These are phyloP conservation scores for Pipistrellus pygmaeus DNA, from an alignment of 2,797 vertebrate genomes.

Conservation along the genomic window DNA sequence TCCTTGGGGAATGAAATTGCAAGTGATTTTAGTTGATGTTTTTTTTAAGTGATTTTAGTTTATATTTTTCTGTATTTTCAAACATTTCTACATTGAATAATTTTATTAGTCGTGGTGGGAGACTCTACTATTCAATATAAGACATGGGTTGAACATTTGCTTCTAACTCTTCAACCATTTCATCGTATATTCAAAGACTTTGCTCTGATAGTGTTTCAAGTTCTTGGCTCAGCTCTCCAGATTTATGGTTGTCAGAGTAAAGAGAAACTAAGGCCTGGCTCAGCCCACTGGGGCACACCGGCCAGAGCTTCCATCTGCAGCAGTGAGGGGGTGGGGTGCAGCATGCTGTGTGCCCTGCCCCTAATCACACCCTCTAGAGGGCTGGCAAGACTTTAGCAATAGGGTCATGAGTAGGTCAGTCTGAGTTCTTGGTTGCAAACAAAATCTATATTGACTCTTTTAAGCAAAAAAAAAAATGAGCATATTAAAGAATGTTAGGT, in stretches of 20 bases:
- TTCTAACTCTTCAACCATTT: not conserved
- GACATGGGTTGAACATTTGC: not conserved
- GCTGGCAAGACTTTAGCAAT: not conserved
- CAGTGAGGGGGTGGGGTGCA: too few species aligned
- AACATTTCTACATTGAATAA: not conserved
- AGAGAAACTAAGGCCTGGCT: not conserved
- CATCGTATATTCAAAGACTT: not conserved
- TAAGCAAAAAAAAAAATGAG: constrained; percentile 20
- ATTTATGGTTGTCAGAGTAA: constrained; percentile 9
- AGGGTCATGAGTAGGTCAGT: not conserved
- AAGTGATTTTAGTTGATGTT: not conserved
- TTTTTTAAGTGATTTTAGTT: not conserved
- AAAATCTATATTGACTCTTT: constrained; percentile 19
- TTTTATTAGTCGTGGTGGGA: not conserved
- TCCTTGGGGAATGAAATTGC: not conserved
- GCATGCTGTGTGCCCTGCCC: not conserved
- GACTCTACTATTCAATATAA: not conserved
- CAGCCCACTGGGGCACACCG: not conserved
- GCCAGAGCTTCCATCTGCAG: not conserved
- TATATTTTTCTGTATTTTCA: constrained; percentile 4
- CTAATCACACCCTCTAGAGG: not conserved
- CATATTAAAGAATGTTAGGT: constrained; percentile 15
- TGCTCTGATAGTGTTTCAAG: not conserved
- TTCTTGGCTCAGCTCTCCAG: not conserved
- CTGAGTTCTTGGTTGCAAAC: not conserved